Base-by-base conservation (phyloP, 1,140 invertebrate species). In the Colletes latitarsis region DNA sequence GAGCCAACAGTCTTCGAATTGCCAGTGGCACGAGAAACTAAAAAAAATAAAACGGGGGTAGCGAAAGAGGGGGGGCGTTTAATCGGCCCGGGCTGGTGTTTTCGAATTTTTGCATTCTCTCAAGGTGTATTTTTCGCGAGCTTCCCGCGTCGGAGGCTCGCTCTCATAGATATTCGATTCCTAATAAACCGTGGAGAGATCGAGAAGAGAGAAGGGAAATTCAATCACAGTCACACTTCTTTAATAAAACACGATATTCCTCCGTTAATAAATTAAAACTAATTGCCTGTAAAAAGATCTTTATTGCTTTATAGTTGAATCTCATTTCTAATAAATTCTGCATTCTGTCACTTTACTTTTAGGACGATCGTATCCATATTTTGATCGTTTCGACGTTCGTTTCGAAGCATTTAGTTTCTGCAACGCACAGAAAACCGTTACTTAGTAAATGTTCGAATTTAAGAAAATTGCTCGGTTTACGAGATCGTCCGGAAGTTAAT, bases 31-130 rank as follows among this genome's bases (percentile, higher is more conserved):
- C 49, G 30, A 52, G 46, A 17, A 81, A 60, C 39, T 17, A 71
- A 43, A 64, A 43, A 64, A 55, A 72, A 81, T 57, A 79, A 67
- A 43, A 19, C 1, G 8, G 17, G 6, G 15, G 9, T 3, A 1
- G 17, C 10, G 9, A 21, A 76, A 74, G 30, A 10, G 21, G 19
- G 17, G 9, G 15, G 17, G 15, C 64, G 57, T n/a, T 49, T 55
- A 55, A 19, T 52, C 79, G 46, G 67, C 12, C 49, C 17, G 52
- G 46, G 60, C 67, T 49, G 68, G 55, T 12, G 17, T 58, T 78
- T 64, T 41, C 49, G 55, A 53, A 77, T 69, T 67, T 77, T 49
- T 21, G 43, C 79, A 21, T 69, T 81, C 64, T 77, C 49, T 76
- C 73, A 43, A 53, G 15, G 39, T 39, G 52, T 67, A 46, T 63